Evolutionary conservation across 2,113 vertebrate genomes (phyloP).

Genomic region (Ceuthmochares aereus): DNA sequence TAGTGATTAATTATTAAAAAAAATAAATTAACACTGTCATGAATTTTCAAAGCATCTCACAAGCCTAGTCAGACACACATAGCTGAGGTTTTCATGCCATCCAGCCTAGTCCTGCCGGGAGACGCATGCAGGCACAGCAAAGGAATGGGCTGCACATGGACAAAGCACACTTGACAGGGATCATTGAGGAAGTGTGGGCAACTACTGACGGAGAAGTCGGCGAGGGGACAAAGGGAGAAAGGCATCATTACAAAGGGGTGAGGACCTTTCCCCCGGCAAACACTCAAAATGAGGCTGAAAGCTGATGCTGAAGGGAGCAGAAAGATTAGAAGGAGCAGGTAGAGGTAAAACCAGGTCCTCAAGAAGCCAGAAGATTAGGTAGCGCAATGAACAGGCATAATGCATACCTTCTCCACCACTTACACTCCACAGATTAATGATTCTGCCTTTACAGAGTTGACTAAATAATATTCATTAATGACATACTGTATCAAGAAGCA

Average conservation of each 20-base stretch:
- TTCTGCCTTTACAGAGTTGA: not conserved
- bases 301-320: not conserved
- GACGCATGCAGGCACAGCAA: fast-evolving
- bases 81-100: not conserved
- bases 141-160: fast-evolving
- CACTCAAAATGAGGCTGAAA: not conserved
- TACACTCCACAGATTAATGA: not conserved
- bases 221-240: not conserved
- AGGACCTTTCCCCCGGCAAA: not conserved
- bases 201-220: not conserved
- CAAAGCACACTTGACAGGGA: not conserved
- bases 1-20: not conserved
- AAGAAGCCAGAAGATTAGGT: not conserved
- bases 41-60: not conserved
- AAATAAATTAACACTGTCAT: not conserved
- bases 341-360: not conserved
- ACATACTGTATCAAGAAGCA: not conserved
- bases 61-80: not conserved
- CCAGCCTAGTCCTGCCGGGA: not conserved
- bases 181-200: fast-evolving
- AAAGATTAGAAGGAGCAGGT: not conserved
- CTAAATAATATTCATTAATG: not conserved
- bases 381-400: not conserved
- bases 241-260: not conserved
- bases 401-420: not conserved